Percentiles rank a stretch among this genome's conserved stretches.
These are phyloP conservation scores for Euura lappo DNA, from an alignment of 1,140 invertebrate genomes.

Conservation along the genomic window DNA sequence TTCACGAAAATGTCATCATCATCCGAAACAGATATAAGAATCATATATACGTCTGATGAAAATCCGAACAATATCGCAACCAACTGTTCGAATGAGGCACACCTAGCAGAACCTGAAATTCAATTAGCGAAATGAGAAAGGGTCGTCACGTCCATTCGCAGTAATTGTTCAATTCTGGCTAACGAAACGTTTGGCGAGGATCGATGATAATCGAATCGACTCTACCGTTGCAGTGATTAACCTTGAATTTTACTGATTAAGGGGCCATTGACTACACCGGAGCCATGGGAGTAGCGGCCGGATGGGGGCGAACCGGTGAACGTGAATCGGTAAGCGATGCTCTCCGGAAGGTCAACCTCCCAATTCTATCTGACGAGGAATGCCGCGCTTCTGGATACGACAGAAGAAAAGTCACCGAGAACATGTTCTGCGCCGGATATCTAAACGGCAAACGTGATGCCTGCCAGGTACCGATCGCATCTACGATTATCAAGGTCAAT, in stretches of 20 bases:
- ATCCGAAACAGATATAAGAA: no score
- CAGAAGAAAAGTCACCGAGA: slow-evolving; percentile 66
- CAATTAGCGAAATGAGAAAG: no score
- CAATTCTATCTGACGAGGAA: slow-evolving; percentile 65
- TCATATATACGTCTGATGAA: background rate
- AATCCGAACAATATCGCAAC: no score
- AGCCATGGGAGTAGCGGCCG: slow-evolving; percentile 71
- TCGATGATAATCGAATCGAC: no score
- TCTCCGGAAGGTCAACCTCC: slow-evolving; percentile 65
- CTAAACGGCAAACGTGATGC: slow-evolving; percentile 74
- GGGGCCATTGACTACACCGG: slow-evolving; percentile 65
- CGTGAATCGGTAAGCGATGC: slow-evolving; percentile 66
- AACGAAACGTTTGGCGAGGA: no score
- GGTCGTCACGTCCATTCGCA: no score
- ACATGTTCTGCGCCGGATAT: slow-evolving; percentile 82
- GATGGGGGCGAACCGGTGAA: slow-evolving; percentile 77
- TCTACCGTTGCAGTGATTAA: background rate
- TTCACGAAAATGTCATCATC: no score
- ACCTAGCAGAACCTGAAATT: no score
- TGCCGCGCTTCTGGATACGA: slow-evolving; percentile 64
- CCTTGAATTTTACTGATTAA: slow-evolving; percentile 39
- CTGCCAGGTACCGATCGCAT: slow-evolving; percentile 67
- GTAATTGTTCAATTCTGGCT: no score
- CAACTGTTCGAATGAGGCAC: no score
- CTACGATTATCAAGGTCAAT: no score